phyloP scores from a whole-genome alignment of 2,113 vertebrate genomes.

The Pollachius pollachius region DNA sequence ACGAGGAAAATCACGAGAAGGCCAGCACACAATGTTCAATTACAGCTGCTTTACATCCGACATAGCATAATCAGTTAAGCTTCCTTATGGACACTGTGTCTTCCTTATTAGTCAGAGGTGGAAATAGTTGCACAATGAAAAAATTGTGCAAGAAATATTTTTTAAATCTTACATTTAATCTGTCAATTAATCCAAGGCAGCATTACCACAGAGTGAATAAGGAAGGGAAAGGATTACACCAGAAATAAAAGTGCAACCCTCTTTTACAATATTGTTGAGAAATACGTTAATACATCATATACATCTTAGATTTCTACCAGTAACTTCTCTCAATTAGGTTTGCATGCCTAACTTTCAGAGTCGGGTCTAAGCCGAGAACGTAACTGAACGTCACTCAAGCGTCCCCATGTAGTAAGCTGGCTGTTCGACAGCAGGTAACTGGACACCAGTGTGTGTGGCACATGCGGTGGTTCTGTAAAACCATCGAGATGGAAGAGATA shows the following conservation, averaged over 20 bases:
- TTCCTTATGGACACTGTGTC: constrained; percentile 4
- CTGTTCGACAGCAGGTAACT: constrained; percentile 38
- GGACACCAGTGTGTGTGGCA: constrained; percentile 58
- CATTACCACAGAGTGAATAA: not conserved
- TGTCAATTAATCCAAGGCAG: not conserved
- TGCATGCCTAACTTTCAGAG: no score
- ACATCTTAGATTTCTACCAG: no score
- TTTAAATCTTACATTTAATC: no score
- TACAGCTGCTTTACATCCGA: constrained; percentile 7
- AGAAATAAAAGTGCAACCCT: no score
- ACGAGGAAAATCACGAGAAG: not conserved
- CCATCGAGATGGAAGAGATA: constrained; percentile 57
- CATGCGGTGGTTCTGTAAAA: constrained; percentile 58
- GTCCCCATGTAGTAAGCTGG: not conserved
- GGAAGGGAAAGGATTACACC: not conserved
- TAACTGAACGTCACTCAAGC: not conserved
- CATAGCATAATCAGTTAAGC: constrained; percentile 17
- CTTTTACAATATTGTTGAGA: no score
- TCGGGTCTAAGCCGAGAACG: no score
- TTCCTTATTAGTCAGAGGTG: not conserved
- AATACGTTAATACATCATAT: no score
- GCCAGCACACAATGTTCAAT: constrained; percentile 6
- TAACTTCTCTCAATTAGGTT: no score
- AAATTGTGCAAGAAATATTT: not conserved
- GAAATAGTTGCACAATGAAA: constrained; percentile 5